These are phyloP conservation scores for Paralvinella palmiformis DNA, from an alignment of 1,140 invertebrate species.

Conservation along the genomic window DNA sequence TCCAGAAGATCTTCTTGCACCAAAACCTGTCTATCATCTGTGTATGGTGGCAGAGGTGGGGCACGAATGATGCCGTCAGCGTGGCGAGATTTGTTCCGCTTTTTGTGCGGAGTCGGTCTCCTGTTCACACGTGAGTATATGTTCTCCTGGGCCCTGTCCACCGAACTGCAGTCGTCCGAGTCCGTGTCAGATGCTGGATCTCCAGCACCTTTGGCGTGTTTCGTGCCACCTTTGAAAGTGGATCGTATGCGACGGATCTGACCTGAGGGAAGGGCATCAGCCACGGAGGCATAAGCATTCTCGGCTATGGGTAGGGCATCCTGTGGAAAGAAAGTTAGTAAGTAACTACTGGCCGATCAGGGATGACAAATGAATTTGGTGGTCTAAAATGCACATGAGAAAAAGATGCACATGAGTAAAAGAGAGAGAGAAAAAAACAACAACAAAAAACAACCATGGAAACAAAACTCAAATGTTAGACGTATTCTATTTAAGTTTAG, in stretches of 20 bases:
- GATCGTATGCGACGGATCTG: slow-evolving; percentile 26
- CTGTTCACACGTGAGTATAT: slow-evolving; percentile 61
- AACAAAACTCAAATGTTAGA: too few species aligned
- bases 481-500: too few species aligned
- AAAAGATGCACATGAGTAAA: too few species aligned
- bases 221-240: neutral
- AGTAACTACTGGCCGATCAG: too few species aligned
- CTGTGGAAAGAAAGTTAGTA: too few species aligned
- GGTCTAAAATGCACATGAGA: too few species aligned
- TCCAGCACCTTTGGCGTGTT: neutral
- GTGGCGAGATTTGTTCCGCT: slow-evolving; percentile 68
- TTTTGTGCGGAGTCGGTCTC: slow-evolving; percentile 65
- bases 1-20: slow-evolving; percentile 54
- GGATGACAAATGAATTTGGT: too few species aligned
- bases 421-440: too few species aligned
- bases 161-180: slow-evolving; percentile 72
- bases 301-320: too few species aligned
- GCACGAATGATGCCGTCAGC: slow-evolving; percentile 80
- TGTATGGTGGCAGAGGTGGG: slow-evolving; percentile 53
- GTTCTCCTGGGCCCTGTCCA: slow-evolving; percentile 64
- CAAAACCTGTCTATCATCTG: neutral
- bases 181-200: slow-evolving; percentile 28
- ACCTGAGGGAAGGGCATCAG: slow-evolving; percentile 43
- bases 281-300: slow-evolving; percentile 41
- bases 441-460: too few species aligned